Evolutionary conservation across 2,888 invertebrate species (phyloP), one percentile per base, ranked within the genome.

Genomic region (Lasioglossum pauxillum): DNA sequence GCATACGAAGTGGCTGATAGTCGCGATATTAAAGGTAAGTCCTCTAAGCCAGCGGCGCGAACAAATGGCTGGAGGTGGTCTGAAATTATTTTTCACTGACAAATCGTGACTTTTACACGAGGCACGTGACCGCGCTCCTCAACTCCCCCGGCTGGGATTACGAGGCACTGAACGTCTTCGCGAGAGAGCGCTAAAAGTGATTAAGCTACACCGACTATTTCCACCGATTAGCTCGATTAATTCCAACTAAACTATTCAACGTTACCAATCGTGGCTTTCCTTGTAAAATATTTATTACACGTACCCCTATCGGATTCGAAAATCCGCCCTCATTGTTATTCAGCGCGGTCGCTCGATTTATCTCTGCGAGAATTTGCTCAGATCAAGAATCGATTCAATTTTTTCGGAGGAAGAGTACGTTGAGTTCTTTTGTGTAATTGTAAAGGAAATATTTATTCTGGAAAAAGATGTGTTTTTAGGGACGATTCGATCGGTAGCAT

Each of bases 1-100:
- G 93, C 93, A 93, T 93, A 93, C 91, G 90, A 93, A 93, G 90
- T 92, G 90, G 91, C 86, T 89, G 90, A 89, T 89, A 87, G 89
- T 84, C 86, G 88, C 88, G 90, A 91, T 92, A 93, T 92, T 93
- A 93, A 46, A 93, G 90, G 91, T 90, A 90, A 86, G 88, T 89
- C 90, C 83, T 78, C 77, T 72, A 53, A 89, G 84, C 78, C 81
- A 74, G 80, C 78, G 76, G 80, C 88, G 78, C 77, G 87, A 84
- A 92, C 90, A 90, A 92, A 91, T 88, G 88, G 82, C 84, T 71
- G 82, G n/a, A 75, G 82, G 49, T 75, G 82, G 76, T 82, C 75
- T 75, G 72, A 88, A 85, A 85, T 85, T 77, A 83, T 85, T 85
- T 85, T 83, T 85, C 83, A 73, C 79, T 60, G 35, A 67, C 69